Evolutionary conservation across 2,888 invertebrate genomes (phyloP), one percentile per base, ranked within the genome.

Genomic region (Coleophora deauratella): DNA sequence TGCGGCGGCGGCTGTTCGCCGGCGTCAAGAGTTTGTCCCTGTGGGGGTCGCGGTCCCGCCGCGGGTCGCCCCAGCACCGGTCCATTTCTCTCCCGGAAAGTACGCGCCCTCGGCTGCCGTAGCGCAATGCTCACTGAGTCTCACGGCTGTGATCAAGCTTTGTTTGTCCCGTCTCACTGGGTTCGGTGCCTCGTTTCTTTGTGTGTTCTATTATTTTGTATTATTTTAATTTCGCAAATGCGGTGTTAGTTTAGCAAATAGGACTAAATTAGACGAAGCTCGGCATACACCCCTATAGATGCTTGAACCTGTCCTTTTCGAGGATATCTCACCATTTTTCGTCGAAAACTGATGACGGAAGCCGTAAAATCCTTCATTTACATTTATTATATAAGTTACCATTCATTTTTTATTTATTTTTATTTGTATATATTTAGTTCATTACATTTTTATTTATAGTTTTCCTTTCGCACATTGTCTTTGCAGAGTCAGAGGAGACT

Each of bases 51-150:
- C 90, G 91, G 65, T 81, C 84, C 50, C 87, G 88, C 68, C 89
- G 89, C 69, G 88, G 89, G 70, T 91, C 91, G 61, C 90, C 91
- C 62, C 91, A 91, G 80, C 91, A 91, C 86, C 91, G 93, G 75
- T 93, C 93, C 87, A 92, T 93, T 89, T 93, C 93, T 77, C 90
- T 93, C 82, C 93, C 93, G 75, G 93, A 93, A 93, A 93, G 93
- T 93, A 93, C 88, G 90, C 76, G 76, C 74, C 71, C 73, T 65
- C 62, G 71, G 69, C 71, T 70, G 69, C 63, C 66, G 70, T 79
- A 79, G 79, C 72, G 71, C 74, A 75, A 63, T 67, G 73, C 72
- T 75, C 72, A 75, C 68, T 77, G 66, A 68, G 68, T 72, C 70
- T 66, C 77, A 78, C 78, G 66, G 74, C 56, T 65, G 65, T 54